Evolutionary conservation across 2,113 vertebrate genomes (phyloP).

Genomic region (Notechis scutatus): DNA sequence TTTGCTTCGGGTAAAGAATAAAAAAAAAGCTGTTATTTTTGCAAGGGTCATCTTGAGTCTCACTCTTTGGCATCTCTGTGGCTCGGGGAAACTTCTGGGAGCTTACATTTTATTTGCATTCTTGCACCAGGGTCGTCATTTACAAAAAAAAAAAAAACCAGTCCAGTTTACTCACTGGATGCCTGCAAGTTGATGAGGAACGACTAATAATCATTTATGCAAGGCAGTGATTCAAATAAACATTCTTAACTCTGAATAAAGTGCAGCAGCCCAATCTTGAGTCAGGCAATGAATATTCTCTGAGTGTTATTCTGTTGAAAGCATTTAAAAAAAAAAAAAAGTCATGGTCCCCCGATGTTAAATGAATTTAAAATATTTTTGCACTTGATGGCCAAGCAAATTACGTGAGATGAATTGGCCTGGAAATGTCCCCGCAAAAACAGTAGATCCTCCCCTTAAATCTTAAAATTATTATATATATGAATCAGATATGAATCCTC

Average conservation of each 20-base stretch:
- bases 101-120: background rate
- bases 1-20: no score
- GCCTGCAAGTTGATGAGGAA: background rate
- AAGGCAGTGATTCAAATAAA: background rate
- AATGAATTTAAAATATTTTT: background rate
- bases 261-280: background rate
- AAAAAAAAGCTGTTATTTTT: no score
- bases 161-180: background rate
- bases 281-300: background rate
- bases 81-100: no score
- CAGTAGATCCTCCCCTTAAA: background rate
- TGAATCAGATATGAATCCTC: background rate
- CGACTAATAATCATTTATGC: background rate
- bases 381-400: background rate
- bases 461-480: background rate
- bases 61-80: no score
- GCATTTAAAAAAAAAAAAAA: background rate
- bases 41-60: no score
- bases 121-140: background rate
- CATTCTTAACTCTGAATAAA: background rate
- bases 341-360: background rate
- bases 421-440: background rate
- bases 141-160: background rate
- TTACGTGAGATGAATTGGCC: rapidly evolving
- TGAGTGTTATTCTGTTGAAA: background rate